These are phyloP conservation scores for Phaetusa simplex DNA, from an alignment of 2,113 vertebrate genomes.

Conservation along the genomic window DNA sequence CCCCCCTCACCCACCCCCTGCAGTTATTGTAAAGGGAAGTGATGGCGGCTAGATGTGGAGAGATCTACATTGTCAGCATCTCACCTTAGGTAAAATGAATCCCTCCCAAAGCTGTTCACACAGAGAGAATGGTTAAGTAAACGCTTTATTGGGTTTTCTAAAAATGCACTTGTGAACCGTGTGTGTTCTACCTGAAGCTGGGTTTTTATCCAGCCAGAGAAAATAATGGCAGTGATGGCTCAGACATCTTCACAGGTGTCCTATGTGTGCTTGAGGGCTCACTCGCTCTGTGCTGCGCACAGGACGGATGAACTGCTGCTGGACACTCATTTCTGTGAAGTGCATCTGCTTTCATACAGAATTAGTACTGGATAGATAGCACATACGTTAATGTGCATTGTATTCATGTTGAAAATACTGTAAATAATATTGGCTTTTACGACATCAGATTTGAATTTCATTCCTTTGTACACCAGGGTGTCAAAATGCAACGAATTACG, in stretches of 20 bases:
- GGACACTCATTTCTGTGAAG: neutral
- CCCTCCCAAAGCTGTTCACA: neutral
- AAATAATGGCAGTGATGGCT: neutral
- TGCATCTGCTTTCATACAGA: neutral
- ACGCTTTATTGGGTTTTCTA: neutral
- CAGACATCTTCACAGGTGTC: neutral
- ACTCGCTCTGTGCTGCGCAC: neutral
- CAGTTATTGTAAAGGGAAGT: neutral
- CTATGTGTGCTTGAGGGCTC: neutral
- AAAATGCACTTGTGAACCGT: neutral
- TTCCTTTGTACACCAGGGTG: neutral
- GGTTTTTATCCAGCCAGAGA: neutral
- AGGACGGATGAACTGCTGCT: neutral
- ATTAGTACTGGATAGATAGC: neutral
- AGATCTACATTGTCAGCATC: neutral
- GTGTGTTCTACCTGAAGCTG: neutral
- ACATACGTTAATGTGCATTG: neutral
- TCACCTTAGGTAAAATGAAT: neutral
- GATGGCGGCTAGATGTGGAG: neutral
- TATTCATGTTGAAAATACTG: neutral
- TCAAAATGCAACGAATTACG: neutral
- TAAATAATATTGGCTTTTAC: neutral
- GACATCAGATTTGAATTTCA: neutral
- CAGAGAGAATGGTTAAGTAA: neutral
- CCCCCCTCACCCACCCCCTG: neutral